Conservation (phyloP, 2,113 vertebrate species). For the Strix uralensis region DNA sequence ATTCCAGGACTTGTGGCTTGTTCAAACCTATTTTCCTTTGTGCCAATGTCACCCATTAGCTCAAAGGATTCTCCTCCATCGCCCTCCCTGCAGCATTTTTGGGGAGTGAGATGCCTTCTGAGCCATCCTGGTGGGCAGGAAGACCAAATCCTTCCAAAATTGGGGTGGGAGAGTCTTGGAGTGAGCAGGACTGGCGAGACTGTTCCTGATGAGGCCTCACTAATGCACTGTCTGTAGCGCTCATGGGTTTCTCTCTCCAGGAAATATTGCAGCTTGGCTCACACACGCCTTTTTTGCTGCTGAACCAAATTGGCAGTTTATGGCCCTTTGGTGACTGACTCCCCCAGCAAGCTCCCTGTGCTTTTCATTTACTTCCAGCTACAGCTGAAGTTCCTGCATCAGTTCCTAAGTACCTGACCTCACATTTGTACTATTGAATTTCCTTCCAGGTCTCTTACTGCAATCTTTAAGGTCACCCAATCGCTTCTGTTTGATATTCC, state of each 20-base stretch:
- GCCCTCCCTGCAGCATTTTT: not conserved
- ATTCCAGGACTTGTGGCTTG: not conserved
- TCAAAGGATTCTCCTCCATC: not conserved
- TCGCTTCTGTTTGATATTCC: conserved; percentile 14
- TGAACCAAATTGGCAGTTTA: not conserved
- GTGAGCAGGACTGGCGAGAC: not conserved
- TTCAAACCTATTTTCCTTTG: not conserved
- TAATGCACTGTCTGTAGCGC: rapidly evolving
- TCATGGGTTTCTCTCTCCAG: not conserved
- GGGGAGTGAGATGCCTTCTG: not conserved
- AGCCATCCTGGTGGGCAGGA: not conserved
- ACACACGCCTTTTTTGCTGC: not conserved
- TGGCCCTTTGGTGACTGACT: not conserved
- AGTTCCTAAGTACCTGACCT: conserved; percentile 6
- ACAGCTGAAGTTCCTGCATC: not conserved
- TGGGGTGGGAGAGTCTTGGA: not conserved
- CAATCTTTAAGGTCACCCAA: conserved; percentile 31
- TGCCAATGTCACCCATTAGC: not conserved
- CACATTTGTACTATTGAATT: conserved; percentile 17
- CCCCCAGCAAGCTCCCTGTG: not conserved
- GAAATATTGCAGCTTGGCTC: not conserved
- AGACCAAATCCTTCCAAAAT: not conserved
- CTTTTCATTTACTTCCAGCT: not conserved
- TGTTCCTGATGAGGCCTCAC: not conserved
- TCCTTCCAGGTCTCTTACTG: conserved; percentile 22